phyloP scores from a whole-genome alignment of 1,140 invertebrate species.

The Antheraea pernyi region DNA sequence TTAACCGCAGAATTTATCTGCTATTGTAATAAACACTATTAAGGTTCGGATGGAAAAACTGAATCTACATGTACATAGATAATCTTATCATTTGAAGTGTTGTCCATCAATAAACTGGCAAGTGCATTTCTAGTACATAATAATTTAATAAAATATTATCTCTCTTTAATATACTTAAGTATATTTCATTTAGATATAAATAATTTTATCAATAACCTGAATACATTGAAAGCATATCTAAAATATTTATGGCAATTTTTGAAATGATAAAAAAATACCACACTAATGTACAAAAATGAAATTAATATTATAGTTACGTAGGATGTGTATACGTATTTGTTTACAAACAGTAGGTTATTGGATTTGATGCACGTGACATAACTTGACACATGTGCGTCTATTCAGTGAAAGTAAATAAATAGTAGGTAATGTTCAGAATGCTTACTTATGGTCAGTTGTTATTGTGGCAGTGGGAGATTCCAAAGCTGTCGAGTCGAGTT shows the following conservation, averaged over 20 bases:
- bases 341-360: background rate
- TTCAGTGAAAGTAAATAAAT: slow-evolving; percentile 1
- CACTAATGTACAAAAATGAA: no score
- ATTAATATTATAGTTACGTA: no score
- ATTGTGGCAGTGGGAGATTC: background rate
- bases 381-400: background rate
- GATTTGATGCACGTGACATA: no score
- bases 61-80: background rate
- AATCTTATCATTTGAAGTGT: background rate
- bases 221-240: no score
- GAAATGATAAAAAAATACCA: no score
- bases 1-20: no score
- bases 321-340: background rate
- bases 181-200: no score
- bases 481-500: background rate
- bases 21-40: no score
- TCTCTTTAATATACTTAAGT: no score
- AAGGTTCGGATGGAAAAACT: no score
- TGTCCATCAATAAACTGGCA: background rate
- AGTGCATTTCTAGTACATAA: background rate
- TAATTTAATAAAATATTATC: background rate
- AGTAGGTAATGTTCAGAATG: background rate
- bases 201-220: no score
- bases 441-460: background rate
- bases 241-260: no score